These are phyloP conservation scores for Hozukius guyotensis DNA, from an alignment of 2,797 vertebrate genomes.

Conservation along the genomic window DNA sequence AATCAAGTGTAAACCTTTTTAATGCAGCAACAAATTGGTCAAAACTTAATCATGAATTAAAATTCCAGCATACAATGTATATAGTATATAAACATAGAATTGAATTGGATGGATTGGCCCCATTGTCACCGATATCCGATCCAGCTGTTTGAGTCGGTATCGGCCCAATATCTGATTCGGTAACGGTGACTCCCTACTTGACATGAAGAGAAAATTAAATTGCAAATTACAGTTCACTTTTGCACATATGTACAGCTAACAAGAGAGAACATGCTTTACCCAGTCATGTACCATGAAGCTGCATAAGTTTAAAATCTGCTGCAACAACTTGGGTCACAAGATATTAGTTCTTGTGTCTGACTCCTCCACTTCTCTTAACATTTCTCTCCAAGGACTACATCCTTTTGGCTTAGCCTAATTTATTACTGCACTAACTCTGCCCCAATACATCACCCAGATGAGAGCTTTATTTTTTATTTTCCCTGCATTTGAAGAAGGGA, in stretches of 20 bases:
- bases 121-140: neutral
- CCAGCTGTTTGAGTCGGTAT: no score
- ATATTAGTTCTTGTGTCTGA: conserved; percentile 59
- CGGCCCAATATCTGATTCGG: neutral
- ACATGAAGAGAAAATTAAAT: neutral
- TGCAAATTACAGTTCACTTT: conserved; percentile 24
- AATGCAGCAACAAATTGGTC: neutral
- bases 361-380: conserved; percentile 55
- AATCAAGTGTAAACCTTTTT: neutral
- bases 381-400: conserved; percentile 69
- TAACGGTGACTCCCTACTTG: neutral
- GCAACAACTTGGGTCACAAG: conserved; percentile 53
- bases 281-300: conserved; percentile 45
- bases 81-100: neutral
- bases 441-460: conserved; percentile 63
- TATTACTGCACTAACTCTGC: conserved; percentile 64
- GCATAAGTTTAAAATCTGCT: conserved; percentile 51
- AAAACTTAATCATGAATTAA: neutral
- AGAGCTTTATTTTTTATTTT: conserved; percentile 57
- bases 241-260: conserved; percentile 15
- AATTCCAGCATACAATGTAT: neutral
- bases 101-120: no score
- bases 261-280: conserved; percentile 26
- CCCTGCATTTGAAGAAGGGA: conserved; percentile 30
- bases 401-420: conserved; percentile 66